These are phyloP conservation scores for Zophobas atratus DNA, from an alignment of 1,140 invertebrate genomes.

Conservation along the genomic window DNA sequence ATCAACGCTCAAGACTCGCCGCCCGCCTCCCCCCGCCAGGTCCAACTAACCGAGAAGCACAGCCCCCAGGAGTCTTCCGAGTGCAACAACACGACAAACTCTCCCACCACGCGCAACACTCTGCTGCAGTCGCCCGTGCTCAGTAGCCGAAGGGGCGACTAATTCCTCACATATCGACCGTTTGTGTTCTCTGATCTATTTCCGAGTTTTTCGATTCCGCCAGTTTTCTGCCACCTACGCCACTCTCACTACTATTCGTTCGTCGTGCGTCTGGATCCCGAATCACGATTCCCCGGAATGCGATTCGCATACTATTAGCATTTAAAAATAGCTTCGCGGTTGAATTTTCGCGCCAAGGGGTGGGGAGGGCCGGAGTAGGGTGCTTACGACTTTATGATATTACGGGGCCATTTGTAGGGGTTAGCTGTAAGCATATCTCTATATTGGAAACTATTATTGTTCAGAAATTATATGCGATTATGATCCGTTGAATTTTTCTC, in stretches of 20 bases:
- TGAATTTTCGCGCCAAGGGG: neutral
- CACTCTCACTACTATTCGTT: too few species aligned
- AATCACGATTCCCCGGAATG: too few species aligned
- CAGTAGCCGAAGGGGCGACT: conserved; percentile 56
- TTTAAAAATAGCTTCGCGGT: neutral
- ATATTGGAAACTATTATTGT: conserved; percentile 38
- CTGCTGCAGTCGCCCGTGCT: conserved; percentile 58
- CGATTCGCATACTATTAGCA: too few species aligned
- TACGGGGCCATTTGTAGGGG: conserved; percentile 41
- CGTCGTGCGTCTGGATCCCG: too few species aligned
- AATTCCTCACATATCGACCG: conserved; percentile 1
- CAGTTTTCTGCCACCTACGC: too few species aligned
- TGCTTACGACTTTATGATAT: conserved; percentile 38
- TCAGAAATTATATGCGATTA: conserved; percentile 34
- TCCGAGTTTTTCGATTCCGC: too few species aligned
- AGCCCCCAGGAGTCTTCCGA: conserved; percentile 29
- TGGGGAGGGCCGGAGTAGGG: conserved; percentile 16
- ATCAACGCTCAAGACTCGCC: conserved; percentile 44
- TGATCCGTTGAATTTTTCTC: conserved; percentile 28
- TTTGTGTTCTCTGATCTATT: neutral
- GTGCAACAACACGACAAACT: conserved; percentile 23
- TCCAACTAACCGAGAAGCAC: conserved; percentile 21
- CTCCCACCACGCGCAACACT: neutral
- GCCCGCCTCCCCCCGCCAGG: conserved; percentile 28
- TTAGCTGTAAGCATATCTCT: conserved; percentile 36